Percentiles rank a stretch among this genome's conserved stretches.
Conservation (phyloP, 2,113 vertebrate species). For the Hippocampus barbouri region DNA sequence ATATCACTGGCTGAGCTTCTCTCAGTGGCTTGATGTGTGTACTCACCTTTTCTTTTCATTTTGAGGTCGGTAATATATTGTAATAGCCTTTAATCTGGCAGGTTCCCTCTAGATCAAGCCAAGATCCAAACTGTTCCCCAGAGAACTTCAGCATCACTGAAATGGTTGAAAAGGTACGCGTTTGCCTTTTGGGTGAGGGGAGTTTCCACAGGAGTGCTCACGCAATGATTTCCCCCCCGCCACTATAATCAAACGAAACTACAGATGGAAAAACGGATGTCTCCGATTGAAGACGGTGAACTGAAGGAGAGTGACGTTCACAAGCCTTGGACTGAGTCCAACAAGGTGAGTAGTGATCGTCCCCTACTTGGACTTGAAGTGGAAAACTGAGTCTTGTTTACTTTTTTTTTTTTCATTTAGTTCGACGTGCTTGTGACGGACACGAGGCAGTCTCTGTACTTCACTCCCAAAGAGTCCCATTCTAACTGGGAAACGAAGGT, state of each 20-base stretch:
- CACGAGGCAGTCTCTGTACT: constrained; percentile 34
- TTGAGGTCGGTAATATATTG: background rate
- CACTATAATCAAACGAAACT: constrained; percentile 18
- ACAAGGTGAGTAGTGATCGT: constrained; percentile 56
- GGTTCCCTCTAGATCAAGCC: constrained; percentile 27
- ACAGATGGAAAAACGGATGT: constrained; percentile 57
- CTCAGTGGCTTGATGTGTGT: too few species aligned
- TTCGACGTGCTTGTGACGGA: constrained; percentile 18
- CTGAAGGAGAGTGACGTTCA: constrained; percentile 19
- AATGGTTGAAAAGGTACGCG: constrained; percentile 73
- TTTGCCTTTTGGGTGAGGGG: background rate
- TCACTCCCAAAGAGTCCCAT: constrained; percentile 36
- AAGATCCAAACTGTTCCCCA: constrained; percentile 14
- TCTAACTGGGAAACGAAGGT: constrained; percentile 33
- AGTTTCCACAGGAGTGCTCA: background rate
- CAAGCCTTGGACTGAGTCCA: constrained; percentile 29
- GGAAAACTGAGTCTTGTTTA: background rate
- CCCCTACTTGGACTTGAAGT: background rate
- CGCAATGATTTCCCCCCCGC: background rate
- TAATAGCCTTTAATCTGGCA: constrained; percentile 40
- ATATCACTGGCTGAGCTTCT: too few species aligned
- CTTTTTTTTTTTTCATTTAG: background rate
- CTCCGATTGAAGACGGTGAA: constrained; percentile 15
- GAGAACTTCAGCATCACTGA: constrained; percentile 68
- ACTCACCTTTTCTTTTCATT: too few species aligned